Evolutionary conservation across 2,888 invertebrate genomes (phyloP), one percentile per base, ranked within the genome.

Genomic region (Busseola fusca): DNA sequence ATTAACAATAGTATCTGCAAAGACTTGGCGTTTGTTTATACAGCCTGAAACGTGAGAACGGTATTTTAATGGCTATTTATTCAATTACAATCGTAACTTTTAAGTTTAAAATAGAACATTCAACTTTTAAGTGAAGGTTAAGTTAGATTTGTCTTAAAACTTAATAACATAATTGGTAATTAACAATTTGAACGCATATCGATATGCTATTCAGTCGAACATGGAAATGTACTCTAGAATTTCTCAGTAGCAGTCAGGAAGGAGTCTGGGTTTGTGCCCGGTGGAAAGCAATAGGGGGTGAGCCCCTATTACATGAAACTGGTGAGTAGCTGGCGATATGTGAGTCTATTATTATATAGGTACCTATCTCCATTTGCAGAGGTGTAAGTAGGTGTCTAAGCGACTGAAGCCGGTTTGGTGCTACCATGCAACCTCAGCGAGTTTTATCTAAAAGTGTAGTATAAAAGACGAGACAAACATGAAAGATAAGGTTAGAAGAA

Each of bases 11-110:
- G 21, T 73, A 63, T 30, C 65, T 52, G 30, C 40, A 73, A 67
- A 67, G 37, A 58, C 60, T 48, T 5, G 60, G 64, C 74, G 69
- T 78, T 78, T 42, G 62, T 74, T 78, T 56, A 56, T 60, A 64
- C 37, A 66, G 52, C 58, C 63, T 74, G 75, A 70, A 78, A 74
- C 78, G 78, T 78, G 78, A 79, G 78, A 78, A 74, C 65, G 69
- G 70, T 57, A 78, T 78, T 79, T 78, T 78, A 79, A 79, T 79
- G 63, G 25, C 74, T 25, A 64, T 64, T 74, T 70, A 79, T 78
- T 74, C n/a, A 1, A 56, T 37, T 66, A 59, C 57, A 52, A 63
- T 56, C 30, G 59, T 50, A 52, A 27, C 34, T 37, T 30, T 34
- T 34, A 34, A 45, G 34, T 60, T 76, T 65, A 48, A 79, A n/a